These are phyloP conservation scores for Anoplophora glabripennis DNA, from an alignment of 1,140 invertebrate species.

Conservation along the genomic window DNA sequence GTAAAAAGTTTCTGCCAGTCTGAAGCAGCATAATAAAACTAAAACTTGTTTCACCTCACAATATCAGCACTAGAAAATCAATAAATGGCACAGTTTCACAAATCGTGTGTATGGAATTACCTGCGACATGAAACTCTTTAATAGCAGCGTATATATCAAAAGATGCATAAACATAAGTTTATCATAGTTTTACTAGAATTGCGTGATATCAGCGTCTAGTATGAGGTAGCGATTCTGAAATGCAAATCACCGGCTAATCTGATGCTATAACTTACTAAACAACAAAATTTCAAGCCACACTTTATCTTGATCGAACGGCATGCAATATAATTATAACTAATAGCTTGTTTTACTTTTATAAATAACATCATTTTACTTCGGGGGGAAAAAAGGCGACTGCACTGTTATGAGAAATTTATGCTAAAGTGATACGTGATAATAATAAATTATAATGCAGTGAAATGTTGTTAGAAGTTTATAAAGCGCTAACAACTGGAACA, in stretches of 20 bases:
- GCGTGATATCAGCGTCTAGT: slow-evolving; percentile 28
- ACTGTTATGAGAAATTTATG: too few species aligned
- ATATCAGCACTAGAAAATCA: not conserved
- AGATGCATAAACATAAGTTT: slow-evolving; percentile 35
- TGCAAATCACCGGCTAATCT: slow-evolving; percentile 45
- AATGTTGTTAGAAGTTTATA: too few species aligned
- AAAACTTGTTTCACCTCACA: too few species aligned
- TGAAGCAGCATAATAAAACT: too few species aligned
- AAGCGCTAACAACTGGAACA: too few species aligned
- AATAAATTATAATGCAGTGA: too few species aligned
- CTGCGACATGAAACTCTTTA: slow-evolving; percentile 16
- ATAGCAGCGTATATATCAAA: slow-evolving; percentile 23
- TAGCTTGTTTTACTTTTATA: slow-evolving; percentile 46
- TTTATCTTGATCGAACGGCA: slow-evolving; percentile 43
- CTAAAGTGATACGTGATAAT: too few species aligned
- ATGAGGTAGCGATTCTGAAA: slow-evolving; percentile 30
- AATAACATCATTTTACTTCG: slow-evolving; percentile 21
- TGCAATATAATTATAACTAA: slow-evolving; percentile 50
- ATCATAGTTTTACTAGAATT: slow-evolving; percentile 37
- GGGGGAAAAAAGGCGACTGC: too few species aligned
- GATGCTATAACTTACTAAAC: slow-evolving; percentile 47
- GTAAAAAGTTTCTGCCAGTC: too few species aligned
- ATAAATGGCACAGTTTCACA: slow-evolving; percentile 18
- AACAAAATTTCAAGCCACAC: slow-evolving; percentile 42
- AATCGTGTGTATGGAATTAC: slow-evolving; percentile 8